phyloP scores from a whole-genome alignment of 2,113 vertebrate genomes.

The Ceyx margarethae region DNA sequence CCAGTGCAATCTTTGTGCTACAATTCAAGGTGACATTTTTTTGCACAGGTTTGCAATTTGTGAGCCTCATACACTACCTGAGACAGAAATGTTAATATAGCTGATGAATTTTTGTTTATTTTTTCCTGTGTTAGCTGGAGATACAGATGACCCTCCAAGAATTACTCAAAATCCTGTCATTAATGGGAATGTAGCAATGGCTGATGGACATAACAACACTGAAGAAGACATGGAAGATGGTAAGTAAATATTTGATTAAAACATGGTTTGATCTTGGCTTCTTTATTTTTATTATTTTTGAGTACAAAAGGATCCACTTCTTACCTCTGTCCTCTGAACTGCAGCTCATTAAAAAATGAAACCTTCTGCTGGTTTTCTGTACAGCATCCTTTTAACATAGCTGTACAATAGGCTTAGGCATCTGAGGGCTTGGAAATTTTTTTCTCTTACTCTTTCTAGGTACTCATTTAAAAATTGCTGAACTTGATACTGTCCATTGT shows the following conservation, averaged over 20 bases:
- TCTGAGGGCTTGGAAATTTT: neutral
- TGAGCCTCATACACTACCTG: neutral
- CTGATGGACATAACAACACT: constrained; percentile 94
- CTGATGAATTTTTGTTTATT: neutral
- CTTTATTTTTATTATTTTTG: neutral
- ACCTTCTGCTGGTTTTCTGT: neutral
- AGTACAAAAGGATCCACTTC: neutral
- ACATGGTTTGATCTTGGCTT: neutral
- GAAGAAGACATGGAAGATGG: constrained; percentile 99
- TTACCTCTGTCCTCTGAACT: neutral
- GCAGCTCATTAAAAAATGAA: neutral
- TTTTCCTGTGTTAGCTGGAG: constrained; percentile 82
- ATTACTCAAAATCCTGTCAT: constrained; percentile 96
- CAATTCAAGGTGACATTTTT: neutral
- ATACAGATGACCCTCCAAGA: constrained; percentile 97
- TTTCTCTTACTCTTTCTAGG: neutral
- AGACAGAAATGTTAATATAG: neutral
- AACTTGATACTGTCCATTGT: neutral
- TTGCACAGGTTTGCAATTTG: accelerated
- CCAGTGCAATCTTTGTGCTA: neutral
- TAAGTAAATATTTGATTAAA: constrained; percentile 65
- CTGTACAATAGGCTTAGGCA: neutral
- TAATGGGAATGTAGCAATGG: constrained; percentile 98
- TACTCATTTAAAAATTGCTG: neutral
- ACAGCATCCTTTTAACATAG: neutral